phyloP scores from a whole-genome alignment of 2,888 invertebrate species.

The Leptinotarsa rubiginosa region DNA sequence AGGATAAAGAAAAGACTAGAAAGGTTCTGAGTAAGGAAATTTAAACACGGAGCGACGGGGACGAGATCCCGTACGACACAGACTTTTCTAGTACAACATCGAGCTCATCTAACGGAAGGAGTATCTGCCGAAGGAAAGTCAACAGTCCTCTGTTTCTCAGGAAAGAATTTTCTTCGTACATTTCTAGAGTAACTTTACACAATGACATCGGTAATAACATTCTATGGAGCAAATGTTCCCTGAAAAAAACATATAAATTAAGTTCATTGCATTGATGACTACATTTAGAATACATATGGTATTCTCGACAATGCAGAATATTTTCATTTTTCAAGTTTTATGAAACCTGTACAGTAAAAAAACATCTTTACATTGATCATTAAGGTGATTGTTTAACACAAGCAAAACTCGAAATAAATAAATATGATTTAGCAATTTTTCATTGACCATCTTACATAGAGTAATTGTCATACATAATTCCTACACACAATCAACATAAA shows the following conservation, averaged over 20 bases:
- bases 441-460: no score
- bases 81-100: conserved; percentile 89
- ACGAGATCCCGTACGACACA: conserved; percentile 77
- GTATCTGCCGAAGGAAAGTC: conserved; percentile 89
- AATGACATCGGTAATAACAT: conserved; percentile 92
- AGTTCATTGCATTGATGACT: no score
- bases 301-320: no score
- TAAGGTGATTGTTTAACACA: no score
- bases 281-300: no score
- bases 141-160: conserved; percentile 86
- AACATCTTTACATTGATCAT: no score
- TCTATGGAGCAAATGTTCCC: conserved; percentile 89
- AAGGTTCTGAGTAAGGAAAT: background rate
- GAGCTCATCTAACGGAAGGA: conserved; percentile 90
- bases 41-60: conserved; percentile 54
- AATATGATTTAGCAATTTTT: no score
- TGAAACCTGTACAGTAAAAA: no score
- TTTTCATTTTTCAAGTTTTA: no score
- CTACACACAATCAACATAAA: no score
- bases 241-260: conserved; percentile 62
- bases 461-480: no score
- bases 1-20: conserved; percentile 20
- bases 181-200: conserved; percentile 88
- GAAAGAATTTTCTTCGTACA: conserved; percentile 98
- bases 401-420: no score